A percentile compares a stretch with the other conserved stretches of the same genome.
Conservation (phyloP, 2,888 invertebrate genomes). For the Tuberolachnus salignus region DNA sequence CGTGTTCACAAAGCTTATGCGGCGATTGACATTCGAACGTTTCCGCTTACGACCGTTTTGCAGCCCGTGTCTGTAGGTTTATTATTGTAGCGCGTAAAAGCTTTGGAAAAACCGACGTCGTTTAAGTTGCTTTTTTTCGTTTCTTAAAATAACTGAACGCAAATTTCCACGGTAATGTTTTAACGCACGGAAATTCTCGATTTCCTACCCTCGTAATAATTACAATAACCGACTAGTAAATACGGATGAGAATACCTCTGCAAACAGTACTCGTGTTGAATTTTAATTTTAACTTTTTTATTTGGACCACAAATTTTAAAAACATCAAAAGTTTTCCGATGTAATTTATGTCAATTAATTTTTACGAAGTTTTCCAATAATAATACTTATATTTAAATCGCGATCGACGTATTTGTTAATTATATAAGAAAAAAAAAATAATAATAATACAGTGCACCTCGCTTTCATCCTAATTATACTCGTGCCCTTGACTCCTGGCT, state of each 20-base stretch:
- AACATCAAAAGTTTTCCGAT: not conserved
- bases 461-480: slow-evolving; percentile 28
- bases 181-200: too few relatives aligned
- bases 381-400: not conserved
- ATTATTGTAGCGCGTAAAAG: too few relatives aligned
- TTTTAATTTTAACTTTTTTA: not conserved
- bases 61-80: too few relatives aligned
- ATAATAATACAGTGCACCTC: not conserved
- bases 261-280: not conserved
- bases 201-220: not conserved
- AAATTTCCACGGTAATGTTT: too few relatives aligned
- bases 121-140: not conserved
- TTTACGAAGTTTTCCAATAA: not conserved
- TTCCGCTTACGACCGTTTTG: too few relatives aligned
- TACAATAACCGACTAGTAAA: too few relatives aligned
- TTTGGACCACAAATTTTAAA: not conserved
- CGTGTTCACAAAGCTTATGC: too few relatives aligned
- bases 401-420: slow-evolving; percentile 16
- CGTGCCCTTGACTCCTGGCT: slow-evolving; percentile 28
- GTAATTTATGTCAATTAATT: not conserved
- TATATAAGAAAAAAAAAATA: not conserved
- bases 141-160: not conserved
- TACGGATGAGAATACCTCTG: not conserved
- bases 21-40: too few relatives aligned
- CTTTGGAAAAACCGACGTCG: too few relatives aligned